phyloP scores from a whole-genome alignment of 2,113 vertebrate genomes.

The Numida meleagris region DNA sequence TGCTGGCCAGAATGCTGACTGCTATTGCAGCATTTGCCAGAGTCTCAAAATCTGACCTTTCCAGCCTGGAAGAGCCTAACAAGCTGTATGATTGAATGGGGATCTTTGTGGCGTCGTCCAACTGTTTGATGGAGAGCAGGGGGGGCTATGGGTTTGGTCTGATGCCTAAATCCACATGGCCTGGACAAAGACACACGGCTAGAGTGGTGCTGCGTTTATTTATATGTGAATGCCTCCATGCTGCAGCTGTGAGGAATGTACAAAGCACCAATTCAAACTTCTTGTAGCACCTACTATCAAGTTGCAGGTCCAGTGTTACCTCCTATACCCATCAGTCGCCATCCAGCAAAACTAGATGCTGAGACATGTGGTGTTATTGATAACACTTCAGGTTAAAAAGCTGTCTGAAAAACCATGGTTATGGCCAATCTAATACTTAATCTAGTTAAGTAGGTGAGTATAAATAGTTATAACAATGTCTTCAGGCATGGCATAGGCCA shows the following conservation, averaged over 20 bases:
- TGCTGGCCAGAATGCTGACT: background rate
- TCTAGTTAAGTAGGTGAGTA: background rate
- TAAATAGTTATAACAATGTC: background rate
- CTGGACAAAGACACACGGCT: conserved; percentile 55
- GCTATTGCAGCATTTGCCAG: background rate
- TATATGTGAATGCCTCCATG: background rate
- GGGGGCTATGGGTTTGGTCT: conserved; percentile 63
- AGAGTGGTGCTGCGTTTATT: conserved; percentile 19
- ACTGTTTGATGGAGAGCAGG: conserved; percentile 36
- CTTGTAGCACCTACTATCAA: background rate
- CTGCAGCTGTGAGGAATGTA: conserved; percentile 5
- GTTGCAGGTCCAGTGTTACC: background rate
- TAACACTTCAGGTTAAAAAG: background rate
- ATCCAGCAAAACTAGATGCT: background rate
- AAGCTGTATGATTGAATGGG: conserved; percentile 48
- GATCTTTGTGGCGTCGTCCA: conserved; percentile 42
- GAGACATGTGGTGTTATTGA: background rate
- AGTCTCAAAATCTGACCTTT: background rate
- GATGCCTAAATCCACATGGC: conserved; percentile 67
- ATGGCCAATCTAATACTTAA: background rate
- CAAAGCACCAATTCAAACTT: conserved; percentile 47
- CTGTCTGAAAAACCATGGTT: background rate
- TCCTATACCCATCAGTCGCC: background rate
- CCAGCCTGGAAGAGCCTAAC: background rate
- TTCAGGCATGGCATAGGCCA: background rate